Evolutionary conservation across 1,140 invertebrate genomes (phyloP), one percentile per base, ranked within the genome.

Genomic region (Zaprionus capensis): DNA sequence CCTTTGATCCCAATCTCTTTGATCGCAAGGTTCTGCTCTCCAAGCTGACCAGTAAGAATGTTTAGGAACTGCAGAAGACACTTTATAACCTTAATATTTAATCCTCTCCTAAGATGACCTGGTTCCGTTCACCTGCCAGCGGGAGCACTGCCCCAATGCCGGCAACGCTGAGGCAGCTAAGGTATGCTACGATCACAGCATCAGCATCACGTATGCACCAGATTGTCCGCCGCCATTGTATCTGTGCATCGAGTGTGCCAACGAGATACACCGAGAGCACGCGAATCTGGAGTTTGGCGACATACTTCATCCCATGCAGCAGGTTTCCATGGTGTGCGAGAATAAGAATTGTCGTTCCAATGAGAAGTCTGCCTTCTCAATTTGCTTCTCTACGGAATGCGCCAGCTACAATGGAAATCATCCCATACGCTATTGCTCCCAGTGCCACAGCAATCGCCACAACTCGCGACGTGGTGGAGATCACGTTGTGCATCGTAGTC

Each of bases 331-430:
- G 94, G 95, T 97, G 59, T 99, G 99, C 93, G 99, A 99, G 93
- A 99, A 99, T 93, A 99, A 99, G 97, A 99, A 98, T 91, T 99
- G 99, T 93, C 95, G 97, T 64, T 97, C 97, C 1, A 95, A 95
- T 11, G 97, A 99, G 72, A 99, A 99, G 93, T 96, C 97, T n/a
- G 98, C 98, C 1, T 96, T 98, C 61, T 98, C 97, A 17, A 98
- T 99, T 31, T 99, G 99, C 92, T 99, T 99, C 93, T 98, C 98
- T 12, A 96, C 96, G 46, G 98, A 99, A 93, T 99, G 99, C 93
- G 97, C 98, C 15, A 98, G 96, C 92, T 98, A 97, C 82, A 99
- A 99, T 93, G 96, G 97, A 22, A 98, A 99, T 92, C 96, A 97
- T 92, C 99, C 99, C 14, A 98, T 99, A 71, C 95, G 98, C 67